Percentiles rank a stretch among this genome's conserved stretches.
phyloP scores from a whole-genome alignment of 1,140 invertebrate genomes.

The Leptopilina boulardi region DNA sequence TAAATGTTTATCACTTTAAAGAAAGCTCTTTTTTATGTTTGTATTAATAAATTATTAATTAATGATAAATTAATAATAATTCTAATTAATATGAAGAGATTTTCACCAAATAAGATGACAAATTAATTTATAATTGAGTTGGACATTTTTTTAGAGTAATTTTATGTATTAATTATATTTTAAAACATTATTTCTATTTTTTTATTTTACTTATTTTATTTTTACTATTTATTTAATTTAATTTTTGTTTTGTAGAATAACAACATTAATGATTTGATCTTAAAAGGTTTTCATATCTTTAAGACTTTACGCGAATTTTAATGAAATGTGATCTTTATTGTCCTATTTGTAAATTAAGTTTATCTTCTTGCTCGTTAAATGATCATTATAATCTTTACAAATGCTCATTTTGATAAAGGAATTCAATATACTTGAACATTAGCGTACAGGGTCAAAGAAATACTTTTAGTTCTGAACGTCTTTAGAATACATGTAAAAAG shows the following conservation, averaged over 20 bases:
- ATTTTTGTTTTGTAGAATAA: not conserved
- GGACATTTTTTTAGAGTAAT: too few relatives aligned
- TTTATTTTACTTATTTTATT: too few relatives aligned
- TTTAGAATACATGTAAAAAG: not conserved
- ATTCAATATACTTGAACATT: not conserved
- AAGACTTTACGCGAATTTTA: not conserved
- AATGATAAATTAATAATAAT: not conserved
- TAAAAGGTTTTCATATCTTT: not conserved
- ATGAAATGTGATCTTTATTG: not conserved
- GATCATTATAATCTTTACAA: not conserved
- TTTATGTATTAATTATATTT: too few relatives aligned
- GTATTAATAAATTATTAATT: not conserved
- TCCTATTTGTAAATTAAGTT: slow-evolving; percentile 6
- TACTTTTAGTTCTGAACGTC: not conserved
- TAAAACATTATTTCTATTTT: too few relatives aligned
- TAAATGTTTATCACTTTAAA: not conserved
- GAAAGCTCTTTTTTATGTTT: not conserved
- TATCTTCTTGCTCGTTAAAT: not conserved
- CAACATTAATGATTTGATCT: not conserved
- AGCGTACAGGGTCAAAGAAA: not conserved
- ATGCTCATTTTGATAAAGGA: not conserved
- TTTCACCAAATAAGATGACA: too few relatives aligned
- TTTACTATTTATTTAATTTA: not conserved
- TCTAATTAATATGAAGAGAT: too few relatives aligned
- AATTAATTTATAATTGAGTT: too few relatives aligned